phyloP scores from a whole-genome alignment of 2,113 vertebrate genomes.

The Xiphophorus maculatus region DNA sequence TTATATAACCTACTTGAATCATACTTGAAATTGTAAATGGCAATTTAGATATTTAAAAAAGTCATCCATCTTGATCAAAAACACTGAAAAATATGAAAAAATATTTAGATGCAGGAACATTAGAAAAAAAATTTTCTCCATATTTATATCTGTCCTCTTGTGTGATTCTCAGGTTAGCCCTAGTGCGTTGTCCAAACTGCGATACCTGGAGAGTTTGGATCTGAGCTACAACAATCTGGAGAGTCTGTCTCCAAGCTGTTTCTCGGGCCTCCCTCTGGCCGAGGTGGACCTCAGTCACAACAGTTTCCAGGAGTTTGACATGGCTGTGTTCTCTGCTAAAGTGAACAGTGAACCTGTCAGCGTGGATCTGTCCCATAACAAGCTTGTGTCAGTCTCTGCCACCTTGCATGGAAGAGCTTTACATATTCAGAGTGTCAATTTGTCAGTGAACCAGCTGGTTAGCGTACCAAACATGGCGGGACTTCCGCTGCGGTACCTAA shows the following conservation, averaged over 20 bases:
- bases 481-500: slow-evolving; percentile 88
- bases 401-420: slow-evolving; percentile 48
- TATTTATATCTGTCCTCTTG: too few species aligned
- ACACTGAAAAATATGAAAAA: too few species aligned
- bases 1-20: too few species aligned
- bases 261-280: slow-evolving; percentile 86
- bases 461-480: slow-evolving; percentile 81
- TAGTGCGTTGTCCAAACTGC: slow-evolving; percentile 88
- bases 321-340: slow-evolving; percentile 83
- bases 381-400: slow-evolving; percentile 72
- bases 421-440: slow-evolving; percentile 88
- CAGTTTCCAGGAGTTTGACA: slow-evolving; percentile 81
- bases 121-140: too few species aligned
- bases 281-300: slow-evolving; percentile 94
- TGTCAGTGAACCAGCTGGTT: slow-evolving; percentile 85
- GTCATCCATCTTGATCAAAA: too few species aligned
- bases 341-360: slow-evolving; percentile 84
- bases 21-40: too few species aligned
- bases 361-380: slow-evolving; percentile 90
- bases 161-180: slow-evolving; percentile 67
- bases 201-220: slow-evolving; percentile 94
- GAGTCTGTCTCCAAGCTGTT: slow-evolving; percentile 80
- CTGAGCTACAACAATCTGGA: slow-evolving; percentile 91
- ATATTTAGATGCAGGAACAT: too few species aligned
- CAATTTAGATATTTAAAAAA: too few species aligned